Evolutionary conservation across 2,113 vertebrate species (phyloP).

Genomic region (Nanorana parkeri): DNA sequence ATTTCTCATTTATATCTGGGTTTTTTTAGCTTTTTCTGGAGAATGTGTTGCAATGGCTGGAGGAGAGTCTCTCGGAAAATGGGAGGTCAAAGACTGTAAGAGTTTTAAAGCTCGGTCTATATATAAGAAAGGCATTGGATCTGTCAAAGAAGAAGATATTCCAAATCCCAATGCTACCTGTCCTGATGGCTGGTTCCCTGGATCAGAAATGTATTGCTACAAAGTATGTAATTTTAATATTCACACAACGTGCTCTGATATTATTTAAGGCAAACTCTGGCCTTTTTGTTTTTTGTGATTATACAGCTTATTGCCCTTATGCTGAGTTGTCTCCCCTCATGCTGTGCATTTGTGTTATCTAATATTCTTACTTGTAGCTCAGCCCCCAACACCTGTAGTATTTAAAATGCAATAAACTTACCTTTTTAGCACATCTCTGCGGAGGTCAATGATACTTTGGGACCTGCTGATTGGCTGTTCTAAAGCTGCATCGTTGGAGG

Average conservation of each 20-base stretch:
- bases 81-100: conserved; percentile 87
- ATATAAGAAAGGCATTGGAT: conserved; percentile 80
- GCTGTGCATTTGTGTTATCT: no score
- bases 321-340: no score
- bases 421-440: no score
- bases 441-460: no score
- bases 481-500: no score
- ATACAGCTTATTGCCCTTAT: no score
- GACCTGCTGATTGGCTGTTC: no score
- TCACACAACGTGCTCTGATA: background rate
- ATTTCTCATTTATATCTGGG: background rate
- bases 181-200: conserved; percentile 83
- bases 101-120: conserved; percentile 85
- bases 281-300: background rate
- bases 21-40: conserved; percentile 70
- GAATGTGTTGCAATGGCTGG: conserved; percentile 82
- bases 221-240: conserved; percentile 77
- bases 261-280: background rate
- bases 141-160: conserved; percentile 67
- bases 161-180: conserved; percentile 72
- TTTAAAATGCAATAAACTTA: no score
- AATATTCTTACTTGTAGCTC: no score
- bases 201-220: conserved; percentile 80
- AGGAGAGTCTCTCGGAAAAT: conserved; percentile 80
- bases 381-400: no score